Conservation (phyloP, 2,888 invertebrate genomes). For the Itoplectis maculator region DNA sequence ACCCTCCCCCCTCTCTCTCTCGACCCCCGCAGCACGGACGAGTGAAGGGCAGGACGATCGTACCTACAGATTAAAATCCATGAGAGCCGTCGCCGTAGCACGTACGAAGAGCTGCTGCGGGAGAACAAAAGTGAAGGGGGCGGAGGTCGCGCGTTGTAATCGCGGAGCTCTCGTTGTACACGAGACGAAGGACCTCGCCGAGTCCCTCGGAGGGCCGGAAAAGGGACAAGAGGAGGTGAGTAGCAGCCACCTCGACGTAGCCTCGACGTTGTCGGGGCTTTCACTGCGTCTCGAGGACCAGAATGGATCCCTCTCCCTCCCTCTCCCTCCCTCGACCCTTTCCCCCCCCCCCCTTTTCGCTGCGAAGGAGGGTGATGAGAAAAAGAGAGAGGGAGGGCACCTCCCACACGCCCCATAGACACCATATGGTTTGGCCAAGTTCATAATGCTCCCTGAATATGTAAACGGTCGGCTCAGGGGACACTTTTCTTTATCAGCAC, state of each 20-base stretch:
- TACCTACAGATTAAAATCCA: conserved; percentile 66
- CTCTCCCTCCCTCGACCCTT: conserved; percentile 70
- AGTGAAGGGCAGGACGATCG: conserved; percentile 64
- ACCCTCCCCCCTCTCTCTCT: neutral
- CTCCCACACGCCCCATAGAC: too few species aligned
- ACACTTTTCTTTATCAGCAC: conserved; percentile 61
- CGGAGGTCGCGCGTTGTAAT: conserved; percentile 70
- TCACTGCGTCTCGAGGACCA: conserved; percentile 73
- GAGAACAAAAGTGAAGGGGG: conserved; percentile 72
- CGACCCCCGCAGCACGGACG: conserved; percentile 16
- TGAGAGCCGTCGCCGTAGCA: conserved; percentile 49
- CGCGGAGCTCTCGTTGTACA: conserved; percentile 69
- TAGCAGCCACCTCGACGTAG: neutral
- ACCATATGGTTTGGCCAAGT: conserved; percentile 79
- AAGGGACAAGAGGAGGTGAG: conserved; percentile 57
- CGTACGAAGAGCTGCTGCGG: conserved; percentile 50
- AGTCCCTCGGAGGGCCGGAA: conserved; percentile 54
- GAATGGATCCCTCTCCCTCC: conserved; percentile 32
- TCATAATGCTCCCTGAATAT: conserved; percentile 74
- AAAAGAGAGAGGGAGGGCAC: too few species aligned
- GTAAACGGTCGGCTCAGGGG: conserved; percentile 71
- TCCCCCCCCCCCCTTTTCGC: too few species aligned
- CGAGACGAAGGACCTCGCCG: conserved; percentile 72
- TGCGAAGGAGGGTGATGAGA: too few species aligned
- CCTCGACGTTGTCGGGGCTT: neutral